Conservation (phyloP, 2,888 invertebrate species). For the Nephrotoma guestfalica region DNA sequence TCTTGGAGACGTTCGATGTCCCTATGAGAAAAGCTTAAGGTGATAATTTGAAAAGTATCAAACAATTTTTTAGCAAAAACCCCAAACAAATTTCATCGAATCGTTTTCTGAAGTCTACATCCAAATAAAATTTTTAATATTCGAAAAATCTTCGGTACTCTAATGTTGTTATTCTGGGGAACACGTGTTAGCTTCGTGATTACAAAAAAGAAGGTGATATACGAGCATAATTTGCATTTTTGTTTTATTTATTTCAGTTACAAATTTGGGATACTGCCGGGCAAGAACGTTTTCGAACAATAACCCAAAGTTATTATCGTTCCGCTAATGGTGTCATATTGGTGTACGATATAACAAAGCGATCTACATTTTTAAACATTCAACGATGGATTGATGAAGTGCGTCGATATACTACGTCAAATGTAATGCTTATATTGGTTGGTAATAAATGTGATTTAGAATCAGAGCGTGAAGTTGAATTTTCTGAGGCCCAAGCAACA, state of each 20-base stretch:
- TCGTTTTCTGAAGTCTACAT: too few relatives aligned
- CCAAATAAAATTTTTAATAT: too few relatives aligned
- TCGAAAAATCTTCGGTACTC: not conserved
- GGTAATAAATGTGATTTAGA: constrained; percentile 86
- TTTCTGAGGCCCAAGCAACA: constrained; percentile 74
- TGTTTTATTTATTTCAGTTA: constrained; percentile 18
- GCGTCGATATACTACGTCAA: constrained; percentile 80
- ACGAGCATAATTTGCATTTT: not conserved
- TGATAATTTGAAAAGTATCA: too few relatives aligned
- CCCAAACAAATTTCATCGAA: too few relatives aligned
- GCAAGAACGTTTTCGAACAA: constrained; percentile 90
- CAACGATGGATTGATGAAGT: constrained; percentile 96
- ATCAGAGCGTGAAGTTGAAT: constrained; percentile 66
- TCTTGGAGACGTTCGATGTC: too few relatives aligned
- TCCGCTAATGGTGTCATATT: constrained; percentile 94
- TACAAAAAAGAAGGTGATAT: not conserved
- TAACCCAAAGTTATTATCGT: constrained; percentile 93
- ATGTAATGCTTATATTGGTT: constrained; percentile 78
- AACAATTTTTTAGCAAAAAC: too few relatives aligned
- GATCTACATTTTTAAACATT: constrained; percentile 78
- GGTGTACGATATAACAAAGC: constrained; percentile 92
- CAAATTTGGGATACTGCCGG: constrained; percentile 98
- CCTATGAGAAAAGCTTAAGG: too few relatives aligned
- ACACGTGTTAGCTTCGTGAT: not conserved
- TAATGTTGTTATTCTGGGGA: not conserved